Evolutionary conservation across 1,140 invertebrate genomes (phyloP), one percentile per base, ranked within the genome.

Genomic region (Pogonus chalceus): DNA sequence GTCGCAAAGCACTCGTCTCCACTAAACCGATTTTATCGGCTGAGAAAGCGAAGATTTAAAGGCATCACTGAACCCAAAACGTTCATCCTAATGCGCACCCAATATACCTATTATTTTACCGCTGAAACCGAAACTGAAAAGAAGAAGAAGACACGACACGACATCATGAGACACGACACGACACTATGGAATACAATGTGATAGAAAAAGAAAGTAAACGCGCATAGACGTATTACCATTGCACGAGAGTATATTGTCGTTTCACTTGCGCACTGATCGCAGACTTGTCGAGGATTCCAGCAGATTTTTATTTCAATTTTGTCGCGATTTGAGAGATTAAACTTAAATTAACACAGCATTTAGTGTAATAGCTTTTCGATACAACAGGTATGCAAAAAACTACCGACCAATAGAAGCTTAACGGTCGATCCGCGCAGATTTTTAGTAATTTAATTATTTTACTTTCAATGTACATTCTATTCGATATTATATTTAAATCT

Each of bases 261-360:
- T n/a, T n/a, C n/a, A n/a, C n/a, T n/a, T n/a, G n/a, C n/a, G 14
- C 18, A 43, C 9, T 43, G 37, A 43, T 43, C 18, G 37, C 18
- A 16, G 18, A 43, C 37, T 43, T 43, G 37, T 43, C 37, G 37
- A 43, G 37, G 37, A 43, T 43, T 43, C 18, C 18, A 18, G 51
- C 18, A 43, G 62, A 56, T 62, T 65, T 65, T 65, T 65, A 62
- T 65, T 65, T 65, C 63, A 65, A 65, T 65, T 65, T 63, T 60
- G 61, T 49, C 52, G 54, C 61, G 61, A 63, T 60, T 65, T 61
- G 57, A 58, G 55, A 65, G 62, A 60, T 63, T 60, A 63, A 53
- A 55, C 56, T 61, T 61, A 61, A 63, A 65, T 65, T 65, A 65
- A 58, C 63, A 62, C 58, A 52, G 57, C 58, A 59, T 64, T 62